Evolutionary conservation across 2,113 vertebrate genomes (phyloP).

Genomic region (Xiphorhynchus elegans): DNA sequence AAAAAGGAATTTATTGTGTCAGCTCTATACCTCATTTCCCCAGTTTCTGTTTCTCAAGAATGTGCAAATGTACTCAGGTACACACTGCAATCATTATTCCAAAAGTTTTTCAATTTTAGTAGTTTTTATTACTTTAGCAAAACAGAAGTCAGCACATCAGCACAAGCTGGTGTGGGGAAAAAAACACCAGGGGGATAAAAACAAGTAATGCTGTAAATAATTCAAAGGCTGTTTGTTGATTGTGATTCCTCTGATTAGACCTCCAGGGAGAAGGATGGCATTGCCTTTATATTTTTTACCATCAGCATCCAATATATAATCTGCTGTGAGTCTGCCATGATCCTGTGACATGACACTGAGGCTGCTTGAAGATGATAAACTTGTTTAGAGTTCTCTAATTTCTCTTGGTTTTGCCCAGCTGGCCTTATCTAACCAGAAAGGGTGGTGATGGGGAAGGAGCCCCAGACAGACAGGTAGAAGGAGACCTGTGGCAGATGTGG

Average conservation of each 20-base stretch:
- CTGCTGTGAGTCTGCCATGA: background rate
- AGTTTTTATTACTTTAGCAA: conserved; percentile 48
- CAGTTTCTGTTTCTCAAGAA: background rate
- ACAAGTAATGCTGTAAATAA: background rate
- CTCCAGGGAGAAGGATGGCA: background rate
- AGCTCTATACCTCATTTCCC: background rate
- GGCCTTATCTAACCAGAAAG: background rate
- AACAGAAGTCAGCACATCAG: background rate
- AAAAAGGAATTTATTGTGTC: background rate
- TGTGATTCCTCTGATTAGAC: background rate
- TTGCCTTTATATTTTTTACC: background rate
- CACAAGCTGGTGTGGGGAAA: background rate
- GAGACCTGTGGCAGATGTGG: background rate
- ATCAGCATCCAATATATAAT: background rate
- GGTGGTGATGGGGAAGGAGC: accelerated
- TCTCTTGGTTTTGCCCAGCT: background rate
- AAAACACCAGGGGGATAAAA: background rate
- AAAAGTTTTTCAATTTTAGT: background rate
- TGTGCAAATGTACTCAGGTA: accelerated
- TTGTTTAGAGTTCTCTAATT: background rate
- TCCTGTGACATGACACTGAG: background rate
- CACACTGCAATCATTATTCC: background rate
- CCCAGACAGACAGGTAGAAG: background rate
- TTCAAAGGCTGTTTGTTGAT: conserved; percentile 1
- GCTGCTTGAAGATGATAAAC: background rate